These are phyloP conservation scores for Hestina assimilis DNA, from an alignment of 1,140 invertebrate species.

Conservation along the genomic window DNA sequence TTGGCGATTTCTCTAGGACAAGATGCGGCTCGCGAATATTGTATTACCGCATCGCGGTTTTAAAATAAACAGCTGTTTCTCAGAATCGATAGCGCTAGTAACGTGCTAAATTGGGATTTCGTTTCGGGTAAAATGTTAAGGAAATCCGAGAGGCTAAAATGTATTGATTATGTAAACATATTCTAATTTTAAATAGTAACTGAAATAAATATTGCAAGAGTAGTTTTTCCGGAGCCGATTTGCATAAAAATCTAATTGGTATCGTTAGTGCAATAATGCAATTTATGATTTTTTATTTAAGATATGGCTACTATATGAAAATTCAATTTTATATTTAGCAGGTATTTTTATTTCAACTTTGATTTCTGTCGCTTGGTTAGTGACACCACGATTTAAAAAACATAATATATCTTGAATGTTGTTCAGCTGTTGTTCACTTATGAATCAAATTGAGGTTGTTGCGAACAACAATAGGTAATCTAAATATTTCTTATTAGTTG, in stretches of 20 bases:
- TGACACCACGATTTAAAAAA: too few relatives aligned
- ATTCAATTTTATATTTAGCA: too few relatives aligned
- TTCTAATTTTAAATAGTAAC: not conserved
- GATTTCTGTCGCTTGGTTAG: too few relatives aligned
- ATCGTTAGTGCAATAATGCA: too few relatives aligned
- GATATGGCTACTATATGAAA: too few relatives aligned
- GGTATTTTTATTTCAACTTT: too few relatives aligned
- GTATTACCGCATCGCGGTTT: constrained; percentile 61
- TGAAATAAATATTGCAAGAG: too few relatives aligned
- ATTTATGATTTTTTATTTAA: too few relatives aligned
- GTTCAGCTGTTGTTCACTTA: not conserved
- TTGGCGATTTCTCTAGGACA: constrained; percentile 29
- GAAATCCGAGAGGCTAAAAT: constrained; percentile 49
- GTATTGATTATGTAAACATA: constrained; percentile 15
- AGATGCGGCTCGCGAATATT: constrained; percentile 39
- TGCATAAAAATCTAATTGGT: too few relatives aligned
- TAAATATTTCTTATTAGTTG: constrained; percentile 29
- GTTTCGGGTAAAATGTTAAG: constrained; percentile 31
- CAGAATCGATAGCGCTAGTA: constrained; percentile 60
- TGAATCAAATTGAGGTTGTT: not conserved
- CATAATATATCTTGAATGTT: too few relatives aligned
- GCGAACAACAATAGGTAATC: constrained; percentile 27
- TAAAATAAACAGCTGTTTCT: constrained; percentile 75
- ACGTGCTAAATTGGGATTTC: constrained; percentile 65
- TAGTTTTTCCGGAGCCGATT: too few relatives aligned